A percentile compares a stretch with the other conserved stretches of the same genome.
phyloP scores from a whole-genome alignment of 2,797 vertebrate species.

The Diceros bicornis region DNA sequence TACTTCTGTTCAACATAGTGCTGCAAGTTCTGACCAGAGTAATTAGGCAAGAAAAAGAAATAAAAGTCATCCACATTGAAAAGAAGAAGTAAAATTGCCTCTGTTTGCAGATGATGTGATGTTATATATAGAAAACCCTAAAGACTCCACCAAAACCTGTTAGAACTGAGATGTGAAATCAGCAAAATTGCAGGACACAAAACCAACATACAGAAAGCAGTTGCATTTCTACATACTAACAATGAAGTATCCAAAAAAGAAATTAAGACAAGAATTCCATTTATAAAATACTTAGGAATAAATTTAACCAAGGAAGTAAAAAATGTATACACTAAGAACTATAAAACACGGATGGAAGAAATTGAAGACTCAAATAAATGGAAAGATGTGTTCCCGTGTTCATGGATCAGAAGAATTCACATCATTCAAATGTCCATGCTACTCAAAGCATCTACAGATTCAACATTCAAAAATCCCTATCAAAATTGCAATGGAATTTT shows the following conservation, averaged over 20 bases:
- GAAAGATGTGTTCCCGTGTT: neutral
- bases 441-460: neutral
- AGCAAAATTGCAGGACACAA: neutral
- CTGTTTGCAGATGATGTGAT: neutral
- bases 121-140: neutral
- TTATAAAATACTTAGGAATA: neutral
- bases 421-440: neutral
- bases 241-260: neutral
- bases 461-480: neutral
- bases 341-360: neutral
- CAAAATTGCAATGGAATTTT: neutral
- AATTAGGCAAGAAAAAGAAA: neutral
- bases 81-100: neutral
- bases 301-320: neutral
- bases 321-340: neutral
- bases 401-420: neutral
- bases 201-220: neutral
- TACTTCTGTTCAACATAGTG: neutral
- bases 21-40: neutral
- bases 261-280: neutral
- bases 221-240: neutral
- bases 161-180: neutral
- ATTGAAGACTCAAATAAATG: neutral
- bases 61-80: neutral
- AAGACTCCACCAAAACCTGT: neutral